Evolutionary conservation across 2,113 vertebrate species (phyloP).

Genomic region (Trichechus manatus): DNA sequence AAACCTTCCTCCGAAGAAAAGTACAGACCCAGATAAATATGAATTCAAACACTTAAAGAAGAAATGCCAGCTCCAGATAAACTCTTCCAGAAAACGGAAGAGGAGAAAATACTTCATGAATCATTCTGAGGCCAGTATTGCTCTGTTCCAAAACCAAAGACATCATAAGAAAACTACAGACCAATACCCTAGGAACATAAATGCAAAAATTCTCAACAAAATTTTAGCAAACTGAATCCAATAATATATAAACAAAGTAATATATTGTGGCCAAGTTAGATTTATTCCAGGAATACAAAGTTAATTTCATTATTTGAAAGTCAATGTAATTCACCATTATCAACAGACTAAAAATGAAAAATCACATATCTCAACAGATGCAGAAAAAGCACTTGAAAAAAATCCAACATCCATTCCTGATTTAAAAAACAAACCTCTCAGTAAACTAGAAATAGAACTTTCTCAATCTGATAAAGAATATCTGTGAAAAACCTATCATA

Average conservation of each 20-base stretch:
- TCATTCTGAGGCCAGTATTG: not conserved
- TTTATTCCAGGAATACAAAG: not conserved
- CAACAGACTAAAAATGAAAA: not conserved
- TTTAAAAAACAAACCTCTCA: not conserved
- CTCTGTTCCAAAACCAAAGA: not conserved
- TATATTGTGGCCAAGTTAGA: not conserved
- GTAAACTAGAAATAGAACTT: not conserved
- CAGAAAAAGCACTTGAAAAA: no score
- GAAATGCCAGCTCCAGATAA: not conserved
- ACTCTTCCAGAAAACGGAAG: not conserved
- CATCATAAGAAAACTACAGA: not conserved
- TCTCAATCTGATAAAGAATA: not conserved
- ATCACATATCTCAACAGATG: no score
- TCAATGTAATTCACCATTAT: not conserved
- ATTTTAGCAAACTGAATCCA: not conserved
- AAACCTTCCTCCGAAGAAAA: not conserved
- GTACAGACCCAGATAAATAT: not conserved
- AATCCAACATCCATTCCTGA: no score
- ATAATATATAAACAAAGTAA: not conserved
- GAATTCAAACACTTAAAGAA: not conserved
- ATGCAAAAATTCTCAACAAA: not conserved
- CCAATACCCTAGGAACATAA: not conserved
- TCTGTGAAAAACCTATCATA: not conserved
- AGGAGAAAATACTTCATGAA: not conserved
- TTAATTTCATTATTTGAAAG: not conserved